phyloP scores from a whole-genome alignment of 2,888 invertebrate species.

The Aspidiotus rigidus region DNA sequence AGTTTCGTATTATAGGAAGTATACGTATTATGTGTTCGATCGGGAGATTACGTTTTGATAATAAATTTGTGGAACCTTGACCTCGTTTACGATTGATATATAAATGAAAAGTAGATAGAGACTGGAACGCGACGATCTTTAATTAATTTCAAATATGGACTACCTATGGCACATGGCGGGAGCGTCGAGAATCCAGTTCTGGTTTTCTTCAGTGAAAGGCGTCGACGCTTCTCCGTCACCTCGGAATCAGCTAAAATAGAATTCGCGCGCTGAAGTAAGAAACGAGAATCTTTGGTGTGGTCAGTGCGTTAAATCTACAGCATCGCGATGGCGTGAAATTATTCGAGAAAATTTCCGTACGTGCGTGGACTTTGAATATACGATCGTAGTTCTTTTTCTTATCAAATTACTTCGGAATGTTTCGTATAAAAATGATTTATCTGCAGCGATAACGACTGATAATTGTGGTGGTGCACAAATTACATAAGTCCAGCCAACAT shows the following conservation, averaged over 20 bases:
- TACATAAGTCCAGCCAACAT: neutral
- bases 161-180: neutral
- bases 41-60: too few species aligned
- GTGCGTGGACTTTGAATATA: too few species aligned
- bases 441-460: too few species aligned
- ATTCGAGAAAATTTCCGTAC: too few species aligned
- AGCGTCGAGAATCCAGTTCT: constrained; percentile 26
- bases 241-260: constrained; percentile 20
- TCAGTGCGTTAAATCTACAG: neutral
- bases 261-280: constrained; percentile 8
- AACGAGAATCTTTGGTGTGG: constrained; percentile 7
- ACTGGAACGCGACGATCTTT: neutral
- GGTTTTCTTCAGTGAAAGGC: constrained; percentile 32
- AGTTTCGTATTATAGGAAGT: neutral
- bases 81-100: constrained; percentile 18
- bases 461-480: too few species aligned
- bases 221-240: constrained; percentile 26
- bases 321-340: too few species aligned
- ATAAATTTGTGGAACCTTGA: constrained; percentile 16
- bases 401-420: too few species aligned
- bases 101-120: neutral
- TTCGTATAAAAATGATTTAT: too few species aligned
- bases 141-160: constrained; percentile 7
- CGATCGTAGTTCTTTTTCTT: too few species aligned
- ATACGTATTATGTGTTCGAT: neutral